Conservation (phyloP, 2,888 invertebrate genomes). For the Nomada goodeniana region DNA sequence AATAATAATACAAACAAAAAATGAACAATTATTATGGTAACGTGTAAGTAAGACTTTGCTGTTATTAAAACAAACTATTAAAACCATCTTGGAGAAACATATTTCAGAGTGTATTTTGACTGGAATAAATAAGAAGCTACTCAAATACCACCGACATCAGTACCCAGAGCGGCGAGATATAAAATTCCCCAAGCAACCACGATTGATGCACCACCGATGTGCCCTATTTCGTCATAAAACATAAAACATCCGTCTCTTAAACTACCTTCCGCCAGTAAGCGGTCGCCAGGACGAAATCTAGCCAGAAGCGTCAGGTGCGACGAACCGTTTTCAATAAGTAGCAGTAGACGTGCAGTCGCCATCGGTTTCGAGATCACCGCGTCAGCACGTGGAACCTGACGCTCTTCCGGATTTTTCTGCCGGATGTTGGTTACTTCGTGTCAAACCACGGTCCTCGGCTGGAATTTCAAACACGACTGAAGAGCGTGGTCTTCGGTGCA, state of each 20-base stretch:
- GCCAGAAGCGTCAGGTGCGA: constrained; percentile 43
- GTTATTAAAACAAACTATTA: too few species aligned
- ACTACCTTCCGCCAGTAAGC: constrained; percentile 13
- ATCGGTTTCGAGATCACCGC: constrained; percentile 44
- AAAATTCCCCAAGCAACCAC: constrained; percentile 6
- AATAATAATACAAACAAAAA: too few species aligned
- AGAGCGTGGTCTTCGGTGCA: neutral
- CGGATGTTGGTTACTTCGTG: neutral
- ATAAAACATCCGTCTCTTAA: neutral
- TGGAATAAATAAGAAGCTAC: constrained; percentile 5
- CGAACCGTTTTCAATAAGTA: constrained; percentile 57
- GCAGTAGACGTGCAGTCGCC: constrained; percentile 24
- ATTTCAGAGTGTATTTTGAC: neutral
- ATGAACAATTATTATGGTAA: too few species aligned
- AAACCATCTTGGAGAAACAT: neutral
- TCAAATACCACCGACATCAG: neutral
- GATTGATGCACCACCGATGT: constrained; percentile 26
- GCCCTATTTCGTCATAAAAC: constrained; percentile 23
- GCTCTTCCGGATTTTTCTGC: neutral
- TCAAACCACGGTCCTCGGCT: neutral
- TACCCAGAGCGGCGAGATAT: neutral
- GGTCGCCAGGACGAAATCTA: constrained; percentile 22
- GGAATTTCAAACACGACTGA: constrained; percentile 21
- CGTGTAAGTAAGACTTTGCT: too few species aligned
- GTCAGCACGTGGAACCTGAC: neutral